A percentile compares a stretch with the other conserved stretches of the same genome.
phyloP scores from a whole-genome alignment of 2,113 vertebrate genomes.

The Sylvia atricapilla region DNA sequence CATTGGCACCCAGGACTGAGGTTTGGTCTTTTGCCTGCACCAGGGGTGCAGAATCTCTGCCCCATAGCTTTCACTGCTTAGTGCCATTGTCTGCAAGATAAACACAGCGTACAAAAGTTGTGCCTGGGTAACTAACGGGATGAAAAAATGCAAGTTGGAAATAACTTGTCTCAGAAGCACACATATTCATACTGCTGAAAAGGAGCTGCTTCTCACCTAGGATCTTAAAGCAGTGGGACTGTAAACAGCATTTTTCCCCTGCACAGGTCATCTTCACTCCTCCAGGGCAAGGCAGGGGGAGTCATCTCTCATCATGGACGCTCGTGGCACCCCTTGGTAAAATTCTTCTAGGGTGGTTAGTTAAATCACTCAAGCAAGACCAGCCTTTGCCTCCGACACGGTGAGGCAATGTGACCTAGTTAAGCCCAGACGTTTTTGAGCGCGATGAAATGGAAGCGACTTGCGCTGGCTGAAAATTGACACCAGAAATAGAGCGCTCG shows the following conservation, averaged over 20 bases:
- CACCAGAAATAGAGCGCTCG: slow-evolving; percentile 67
- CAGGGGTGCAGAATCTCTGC: neutral
- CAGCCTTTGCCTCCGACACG: slow-evolving; percentile 52
- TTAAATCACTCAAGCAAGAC: slow-evolving; percentile 64
- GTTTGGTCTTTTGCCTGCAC: neutral
- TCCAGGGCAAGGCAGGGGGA: neutral
- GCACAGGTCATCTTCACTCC: neutral
- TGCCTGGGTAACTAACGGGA: neutral
- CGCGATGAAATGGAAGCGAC: slow-evolving; percentile 68
- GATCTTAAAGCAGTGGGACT: neutral
- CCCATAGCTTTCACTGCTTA: neutral
- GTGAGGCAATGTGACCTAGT: slow-evolving; percentile 77
- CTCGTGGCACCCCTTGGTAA: neutral
- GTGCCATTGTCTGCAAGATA: neutral
- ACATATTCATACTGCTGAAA: neutral
- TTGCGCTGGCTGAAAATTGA: slow-evolving; percentile 69
- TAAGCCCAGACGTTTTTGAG: slow-evolving; percentile 64
- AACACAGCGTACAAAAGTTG: rapidly evolving
- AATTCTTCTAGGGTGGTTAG: slow-evolving; percentile 62
- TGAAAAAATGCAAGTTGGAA: neutral
- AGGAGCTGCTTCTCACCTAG: neutral
- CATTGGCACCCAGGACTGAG: neutral
- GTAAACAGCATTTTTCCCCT: neutral
- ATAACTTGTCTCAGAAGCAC: neutral
- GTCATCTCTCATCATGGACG: neutral